Evolutionary conservation across 2,888 invertebrate genomes (phyloP), one percentile per base, ranked within the genome.

Genomic region (Leucozona laternaria): DNA sequence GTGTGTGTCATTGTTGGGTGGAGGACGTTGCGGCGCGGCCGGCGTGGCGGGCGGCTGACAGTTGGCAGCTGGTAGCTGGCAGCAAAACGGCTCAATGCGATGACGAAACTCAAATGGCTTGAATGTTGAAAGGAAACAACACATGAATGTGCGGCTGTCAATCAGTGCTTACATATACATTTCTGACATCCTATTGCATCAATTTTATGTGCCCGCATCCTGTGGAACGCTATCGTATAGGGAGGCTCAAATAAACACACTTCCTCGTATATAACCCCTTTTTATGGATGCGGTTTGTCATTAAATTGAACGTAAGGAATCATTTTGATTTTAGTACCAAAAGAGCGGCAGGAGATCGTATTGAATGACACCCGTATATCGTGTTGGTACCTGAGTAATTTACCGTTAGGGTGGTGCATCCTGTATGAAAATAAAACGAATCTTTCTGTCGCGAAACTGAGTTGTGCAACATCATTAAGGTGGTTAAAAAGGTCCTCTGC

Each of bases 221-320:
- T 60, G 60, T 60, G 60, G 20, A 60, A 34, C 20, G 20, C 37
- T 22, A 37, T 37, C 22, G 15, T 6, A n/a, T n/a, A 5, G 37
- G 17, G 31, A 31, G n/a, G 17, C 25, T 55, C 1, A 55, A 55
- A 31, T 17, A 55, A 31, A 55, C 10, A 55, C 31, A 55, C 4
- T 20, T 15, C 5, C 8, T 31, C 43, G 73, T 75, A 79, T 62
- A 75, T 76, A 45, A 53, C 84, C 76, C 77, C 76, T 79, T 71
- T 79, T 85, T 77, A 85, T 77, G 34, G 79, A 77, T 53, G 68
- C 53, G 76, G 80, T 77, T 72, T 40, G 72, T 58, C 80, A 85
- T 80, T 68, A 85, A 80, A 85, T 77, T 80, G 80, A 85, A 85
- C 68, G 58, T 50, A 43, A 66, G 53, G 66, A 72, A 79, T 84